Evolutionary conservation across 2,113 vertebrate genomes (phyloP), one percentile per base, ranked within the genome.

Genomic region (Malurus cyaneus): DNA sequence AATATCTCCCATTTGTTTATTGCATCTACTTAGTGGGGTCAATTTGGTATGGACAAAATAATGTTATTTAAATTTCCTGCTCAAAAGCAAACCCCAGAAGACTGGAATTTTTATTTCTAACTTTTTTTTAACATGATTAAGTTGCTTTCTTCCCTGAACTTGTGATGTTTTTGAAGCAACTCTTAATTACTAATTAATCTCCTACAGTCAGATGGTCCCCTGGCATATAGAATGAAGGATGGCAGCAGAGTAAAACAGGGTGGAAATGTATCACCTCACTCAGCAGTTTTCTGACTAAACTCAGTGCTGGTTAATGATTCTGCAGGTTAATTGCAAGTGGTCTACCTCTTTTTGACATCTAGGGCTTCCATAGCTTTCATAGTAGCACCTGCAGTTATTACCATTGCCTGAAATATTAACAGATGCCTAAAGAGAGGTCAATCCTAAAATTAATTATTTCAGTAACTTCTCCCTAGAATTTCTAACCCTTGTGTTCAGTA

Each of bases 1-100:
- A 96, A 74, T 96, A 92, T 96, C 82, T 92, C 74, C 64, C 71
- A 92, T 86, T 96, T 96, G 94, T 94, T 94, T 93, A 95, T 96
- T 92, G 64, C 72, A 90, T 93, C 36, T 71, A 65, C 82, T 86
- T 94, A 88, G 76, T 59, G 52, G n/a, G 85, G 88, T 95, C 85
- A 77, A 2, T 89, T 81, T 80, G 62, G 13, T 41, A 59, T 44
- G 42, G 61, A 80, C 62, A 88, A 78, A 94, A 80, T 46, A 56
- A 88, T 88, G 49, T 72, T 73, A 56, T 71, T 83, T 71, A 17
- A 47, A 80, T 83, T 80, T 78, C 47, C 60, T 86, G 11, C 62
- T 83, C 39, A 25, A 61, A 69, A 66, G 34, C 85, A 93, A 53
- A 41, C 78, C 82, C 41, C 41, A 78, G 18, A n/a, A 93, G 69